phyloP scores from a whole-genome alignment of 2,113 vertebrate species.

The Bombycilla garrulus region DNA sequence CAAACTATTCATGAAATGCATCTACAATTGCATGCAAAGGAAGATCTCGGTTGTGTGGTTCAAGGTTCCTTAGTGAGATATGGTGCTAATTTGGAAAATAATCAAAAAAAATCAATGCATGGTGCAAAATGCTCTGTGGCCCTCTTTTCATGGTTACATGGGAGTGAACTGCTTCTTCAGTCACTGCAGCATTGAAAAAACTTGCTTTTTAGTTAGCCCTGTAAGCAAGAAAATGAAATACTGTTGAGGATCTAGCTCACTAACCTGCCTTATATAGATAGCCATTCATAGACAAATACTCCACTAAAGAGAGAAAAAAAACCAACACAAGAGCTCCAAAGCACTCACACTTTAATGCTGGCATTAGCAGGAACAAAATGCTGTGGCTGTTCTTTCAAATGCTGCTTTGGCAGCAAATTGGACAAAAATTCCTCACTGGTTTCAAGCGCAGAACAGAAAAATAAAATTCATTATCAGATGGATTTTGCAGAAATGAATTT shows the following conservation, averaged over 20 bases:
- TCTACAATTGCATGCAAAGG: constrained; percentile 93
- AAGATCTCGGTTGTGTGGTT: constrained; percentile 84
- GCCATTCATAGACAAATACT: constrained; percentile 68
- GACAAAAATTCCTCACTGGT: not conserved
- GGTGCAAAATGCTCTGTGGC: constrained; percentile 87
- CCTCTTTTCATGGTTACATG: constrained; percentile 92
- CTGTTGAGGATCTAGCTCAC: constrained; percentile 88
- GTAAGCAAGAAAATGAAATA: constrained; percentile 99
- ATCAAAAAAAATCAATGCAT: constrained; percentile 82
- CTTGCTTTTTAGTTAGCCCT: constrained; percentile 98
- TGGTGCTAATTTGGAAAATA: constrained; percentile 83
- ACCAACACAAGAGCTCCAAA: constrained; percentile 41
- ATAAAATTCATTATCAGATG: not conserved
- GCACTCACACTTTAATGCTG: constrained; percentile 46
- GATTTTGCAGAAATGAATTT: not conserved
- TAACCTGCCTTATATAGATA: constrained; percentile 84
- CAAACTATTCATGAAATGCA: constrained; percentile 87
- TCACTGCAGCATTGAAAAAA: constrained; percentile 96
- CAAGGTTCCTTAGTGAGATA: constrained; percentile 85
- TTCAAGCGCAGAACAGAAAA: not conserved
- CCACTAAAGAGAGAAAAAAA: constrained; percentile 10
- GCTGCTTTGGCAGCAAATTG: constrained; percentile 14
- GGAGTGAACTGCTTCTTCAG: constrained; percentile 96
- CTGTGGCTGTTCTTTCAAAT: not conserved
- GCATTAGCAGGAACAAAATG: constrained; percentile 53